phyloP scores from a whole-genome alignment of 1,140 invertebrate genomes.

The Thereuonema tuberculata region DNA sequence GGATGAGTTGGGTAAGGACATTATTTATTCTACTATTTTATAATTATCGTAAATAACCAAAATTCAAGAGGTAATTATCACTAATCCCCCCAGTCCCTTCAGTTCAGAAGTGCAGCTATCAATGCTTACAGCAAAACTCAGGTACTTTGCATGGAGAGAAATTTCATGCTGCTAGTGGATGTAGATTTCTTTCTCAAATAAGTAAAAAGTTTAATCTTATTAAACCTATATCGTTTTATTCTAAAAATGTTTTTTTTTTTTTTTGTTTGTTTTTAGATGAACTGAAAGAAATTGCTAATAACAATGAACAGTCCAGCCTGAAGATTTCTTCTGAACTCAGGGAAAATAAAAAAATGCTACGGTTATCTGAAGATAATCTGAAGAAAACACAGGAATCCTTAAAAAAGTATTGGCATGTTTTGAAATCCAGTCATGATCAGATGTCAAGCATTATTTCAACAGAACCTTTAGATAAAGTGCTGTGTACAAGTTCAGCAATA shows the following conservation, averaged over 20 bases:
- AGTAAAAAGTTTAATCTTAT: too few species aligned
- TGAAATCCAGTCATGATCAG: too few species aligned
- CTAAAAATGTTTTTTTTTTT: not conserved
- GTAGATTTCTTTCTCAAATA: not conserved
- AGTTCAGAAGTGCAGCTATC: not conserved
- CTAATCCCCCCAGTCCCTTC: not conserved
- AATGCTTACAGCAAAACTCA: not conserved
- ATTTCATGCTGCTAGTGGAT: not conserved
- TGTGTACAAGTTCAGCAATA: too few species aligned
- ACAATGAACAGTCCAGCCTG: conserved; percentile 24
- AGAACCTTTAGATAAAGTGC: too few species aligned
- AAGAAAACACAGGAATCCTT: conserved; percentile 24
- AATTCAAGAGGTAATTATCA: not conserved
- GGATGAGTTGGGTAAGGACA: conserved; percentile 30
- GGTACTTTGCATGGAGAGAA: not conserved
- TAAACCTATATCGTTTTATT: not conserved
- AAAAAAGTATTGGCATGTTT: too few species aligned
- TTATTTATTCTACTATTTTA: not conserved
- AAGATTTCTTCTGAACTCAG: conserved; percentile 25
- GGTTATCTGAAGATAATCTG: conserved; percentile 23
- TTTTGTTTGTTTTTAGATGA: conserved; percentile 18
- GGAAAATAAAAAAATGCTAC: conserved; percentile 25
- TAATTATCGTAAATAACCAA: not conserved
- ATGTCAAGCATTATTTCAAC: too few species aligned
- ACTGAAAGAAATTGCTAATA: conserved; percentile 21